phyloP scores from a whole-genome alignment of 1,140 invertebrate species.

The Eupeodes corollae region DNA sequence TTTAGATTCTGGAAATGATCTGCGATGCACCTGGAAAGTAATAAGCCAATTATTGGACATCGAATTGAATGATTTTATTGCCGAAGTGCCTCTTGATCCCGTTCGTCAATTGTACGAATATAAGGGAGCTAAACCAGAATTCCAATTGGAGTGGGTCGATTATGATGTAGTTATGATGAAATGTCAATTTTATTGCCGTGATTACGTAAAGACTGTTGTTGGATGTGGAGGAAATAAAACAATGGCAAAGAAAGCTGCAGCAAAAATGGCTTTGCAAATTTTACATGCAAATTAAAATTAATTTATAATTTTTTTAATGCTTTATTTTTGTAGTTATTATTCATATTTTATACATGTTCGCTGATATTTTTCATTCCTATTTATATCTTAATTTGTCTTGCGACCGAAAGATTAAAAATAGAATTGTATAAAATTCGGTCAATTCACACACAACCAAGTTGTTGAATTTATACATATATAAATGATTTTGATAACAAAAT shows the following conservation, averaged over 20 bases:
- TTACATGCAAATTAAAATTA: too few relatives aligned
- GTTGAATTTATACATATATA: too few relatives aligned
- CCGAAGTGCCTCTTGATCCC: conserved; percentile 78
- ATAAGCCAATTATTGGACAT: conserved; percentile 62
- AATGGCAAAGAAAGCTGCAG: conserved; percentile 59
- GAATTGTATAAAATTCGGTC: too few relatives aligned
- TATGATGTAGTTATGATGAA: conserved; percentile 46
- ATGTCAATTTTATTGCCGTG: conserved; percentile 47
- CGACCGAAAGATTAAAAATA: too few relatives aligned
- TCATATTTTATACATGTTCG: too few relatives aligned
- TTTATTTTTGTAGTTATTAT: too few relatives aligned
- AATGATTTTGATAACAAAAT: too few relatives aligned
- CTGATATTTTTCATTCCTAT: too few relatives aligned
- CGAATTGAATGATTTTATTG: conserved; percentile 65
- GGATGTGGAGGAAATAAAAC: conserved; percentile 57
- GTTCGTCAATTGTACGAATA: conserved; percentile 74
- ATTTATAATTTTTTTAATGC: too few relatives aligned
- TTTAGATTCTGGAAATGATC: conserved; percentile 67
- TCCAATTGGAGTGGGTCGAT: conserved; percentile 34
- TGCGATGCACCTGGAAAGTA: conserved; percentile 73
- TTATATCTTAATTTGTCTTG: too few relatives aligned
- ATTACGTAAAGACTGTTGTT: conserved; percentile 44
- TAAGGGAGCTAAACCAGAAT: conserved; percentile 45
- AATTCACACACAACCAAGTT: too few relatives aligned
- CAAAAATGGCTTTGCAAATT: conserved; percentile 54